Conservation (phyloP, 2,113 vertebrate genomes). For the Ammospiza nelsoni region DNA sequence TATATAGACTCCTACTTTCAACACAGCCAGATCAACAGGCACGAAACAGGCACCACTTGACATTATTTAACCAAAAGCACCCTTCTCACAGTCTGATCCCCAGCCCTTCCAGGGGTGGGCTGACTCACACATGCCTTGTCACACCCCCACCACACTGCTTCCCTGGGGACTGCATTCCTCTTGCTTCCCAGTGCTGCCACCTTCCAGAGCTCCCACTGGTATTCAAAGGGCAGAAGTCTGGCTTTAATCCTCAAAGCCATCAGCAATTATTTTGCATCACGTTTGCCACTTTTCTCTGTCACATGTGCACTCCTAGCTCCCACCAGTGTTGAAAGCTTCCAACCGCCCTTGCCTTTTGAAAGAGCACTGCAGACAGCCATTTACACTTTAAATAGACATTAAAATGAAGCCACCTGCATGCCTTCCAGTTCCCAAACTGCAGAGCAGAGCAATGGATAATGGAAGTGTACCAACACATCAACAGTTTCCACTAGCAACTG, state of each 20-base stretch:
- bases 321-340: slow-evolving; percentile 19
- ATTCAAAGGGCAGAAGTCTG: background rate
- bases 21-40: background rate
- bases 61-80: background rate
- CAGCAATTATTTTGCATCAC: background rate
- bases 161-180: background rate
- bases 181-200: background rate
- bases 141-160: background rate
- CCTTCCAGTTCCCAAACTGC: slow-evolving; percentile 21
- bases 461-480: slow-evolving; percentile 59
- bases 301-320: background rate
- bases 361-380: slow-evolving; percentile 40
- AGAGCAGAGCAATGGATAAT: slow-evolving; percentile 49
- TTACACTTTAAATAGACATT: slow-evolving; percentile 63
- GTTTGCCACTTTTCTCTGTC: background rate
- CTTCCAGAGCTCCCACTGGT: background rate
- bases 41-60: background rate
- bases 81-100: background rate
- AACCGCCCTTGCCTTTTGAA: slow-evolving; percentile 48
- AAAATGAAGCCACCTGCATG: slow-evolving; percentile 59
- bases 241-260: slow-evolving; percentile 11
- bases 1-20: background rate
- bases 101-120: background rate
- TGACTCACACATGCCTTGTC: background rate
- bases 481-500: slow-evolving; percentile 69